Conservation (phyloP, 2,888 invertebrate species). For the Stenodera caucasica region DNA sequence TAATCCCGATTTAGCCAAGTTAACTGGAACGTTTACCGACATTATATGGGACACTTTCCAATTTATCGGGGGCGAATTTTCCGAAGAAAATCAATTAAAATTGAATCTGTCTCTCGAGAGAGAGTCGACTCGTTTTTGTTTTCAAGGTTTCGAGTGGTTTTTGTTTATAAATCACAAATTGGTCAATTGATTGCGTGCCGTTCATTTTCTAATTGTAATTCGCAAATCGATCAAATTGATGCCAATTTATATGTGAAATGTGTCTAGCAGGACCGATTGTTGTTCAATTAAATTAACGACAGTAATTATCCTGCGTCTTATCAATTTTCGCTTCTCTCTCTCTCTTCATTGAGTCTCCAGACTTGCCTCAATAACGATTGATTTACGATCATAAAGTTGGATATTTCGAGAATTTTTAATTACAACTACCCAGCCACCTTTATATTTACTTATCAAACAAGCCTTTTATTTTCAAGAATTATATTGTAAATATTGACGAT, state of each 20-base stretch:
- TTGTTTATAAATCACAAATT: background rate
- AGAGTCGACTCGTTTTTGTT: too few species aligned
- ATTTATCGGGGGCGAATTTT: too few species aligned
- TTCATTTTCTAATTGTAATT: background rate
- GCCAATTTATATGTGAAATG: slow-evolving; percentile 4
- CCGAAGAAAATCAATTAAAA: too few species aligned
- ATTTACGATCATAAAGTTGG: background rate
- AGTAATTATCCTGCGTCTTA: background rate
- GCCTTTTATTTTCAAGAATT: background rate
- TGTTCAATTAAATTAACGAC: background rate
- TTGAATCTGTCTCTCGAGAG: too few species aligned
- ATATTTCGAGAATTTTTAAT: background rate
- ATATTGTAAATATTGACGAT: background rate
- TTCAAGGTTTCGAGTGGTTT: too few species aligned
- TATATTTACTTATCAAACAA: background rate
- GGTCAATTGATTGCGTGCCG: background rate
- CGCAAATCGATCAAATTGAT: background rate
- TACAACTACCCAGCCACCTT: background rate
- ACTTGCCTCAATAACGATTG: background rate
- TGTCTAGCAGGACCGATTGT: background rate
- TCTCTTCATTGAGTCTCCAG: too few species aligned
- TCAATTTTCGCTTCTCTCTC: background rate
- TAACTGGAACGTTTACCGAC: background rate
- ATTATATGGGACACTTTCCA: background rate
- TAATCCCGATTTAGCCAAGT: background rate